Percentiles rank a stretch among this genome's conserved stretches.
phyloP scores from a whole-genome alignment of 2,888 invertebrate species.

The Pyrrhia umbra region DNA sequence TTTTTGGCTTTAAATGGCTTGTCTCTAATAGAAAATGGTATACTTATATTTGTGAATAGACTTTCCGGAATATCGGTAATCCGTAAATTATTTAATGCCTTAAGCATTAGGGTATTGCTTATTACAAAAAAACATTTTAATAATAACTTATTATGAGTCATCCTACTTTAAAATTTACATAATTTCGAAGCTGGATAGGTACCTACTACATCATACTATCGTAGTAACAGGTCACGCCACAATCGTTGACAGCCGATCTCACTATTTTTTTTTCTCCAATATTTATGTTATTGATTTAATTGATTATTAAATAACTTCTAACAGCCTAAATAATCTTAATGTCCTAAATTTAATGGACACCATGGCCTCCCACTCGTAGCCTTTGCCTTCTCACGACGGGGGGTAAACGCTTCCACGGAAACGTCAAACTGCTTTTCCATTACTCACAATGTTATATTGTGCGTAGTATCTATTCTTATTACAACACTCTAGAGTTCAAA shows the following conservation, averaged over 20 bases:
- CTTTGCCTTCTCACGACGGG: slow-evolving; percentile 68
- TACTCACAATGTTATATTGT: slow-evolving; percentile 24
- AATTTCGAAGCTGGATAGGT: too few relatives aligned
- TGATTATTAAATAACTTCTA: slow-evolving; percentile 56
- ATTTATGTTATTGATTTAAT: slow-evolving; percentile 54
- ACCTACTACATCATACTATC: background rate
- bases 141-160: too few relatives aligned
- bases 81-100: too few relatives aligned
- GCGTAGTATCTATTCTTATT: background rate
- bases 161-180: too few relatives aligned
- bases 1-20: background rate
- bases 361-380: slow-evolving; percentile 55
- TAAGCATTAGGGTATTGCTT: too few relatives aligned
- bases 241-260: slow-evolving; percentile 25
- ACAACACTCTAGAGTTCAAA: slow-evolving; percentile 8
- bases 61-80: too few relatives aligned
- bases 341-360: slow-evolving; percentile 51
- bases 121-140: too few relatives aligned
- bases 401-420: slow-evolving; percentile 65
- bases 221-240: background rate
- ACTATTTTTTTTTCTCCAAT: slow-evolving; percentile 28
- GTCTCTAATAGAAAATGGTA: too few relatives aligned
- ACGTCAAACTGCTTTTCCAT: slow-evolving; percentile 56
- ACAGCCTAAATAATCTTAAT: slow-evolving; percentile 44
- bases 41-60: too few relatives aligned